These are phyloP conservation scores for Falco berigora DNA, from an alignment of 2,797 vertebrate genomes.

Conservation along the genomic window DNA sequence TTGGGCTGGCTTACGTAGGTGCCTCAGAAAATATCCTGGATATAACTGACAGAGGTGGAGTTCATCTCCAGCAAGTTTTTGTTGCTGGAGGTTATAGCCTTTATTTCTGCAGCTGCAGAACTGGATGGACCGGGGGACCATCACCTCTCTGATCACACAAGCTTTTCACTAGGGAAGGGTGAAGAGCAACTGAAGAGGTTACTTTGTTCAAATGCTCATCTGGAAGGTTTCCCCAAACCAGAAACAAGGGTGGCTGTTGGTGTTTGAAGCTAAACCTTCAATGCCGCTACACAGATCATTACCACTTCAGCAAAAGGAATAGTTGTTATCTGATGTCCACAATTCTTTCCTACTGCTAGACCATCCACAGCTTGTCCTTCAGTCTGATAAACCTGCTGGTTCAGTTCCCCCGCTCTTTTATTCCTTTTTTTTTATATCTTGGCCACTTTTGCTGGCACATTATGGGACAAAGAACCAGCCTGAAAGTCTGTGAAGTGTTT, in stretches of 20 bases:
- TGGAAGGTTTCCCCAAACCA: not conserved
- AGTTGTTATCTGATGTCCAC: not conserved
- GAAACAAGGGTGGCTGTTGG: not conserved
- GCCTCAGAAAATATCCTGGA: not conserved
- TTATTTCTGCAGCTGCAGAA: not conserved
- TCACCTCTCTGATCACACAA: not conserved
- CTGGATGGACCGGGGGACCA: fast-evolving
- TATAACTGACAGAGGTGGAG: not conserved
- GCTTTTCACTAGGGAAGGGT: not conserved
- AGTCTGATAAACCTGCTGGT: not conserved
- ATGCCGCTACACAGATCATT: not conserved
- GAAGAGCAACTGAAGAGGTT: not conserved
- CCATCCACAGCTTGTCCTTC: not conserved
- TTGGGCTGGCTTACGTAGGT: not conserved
- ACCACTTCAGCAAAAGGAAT: not conserved
- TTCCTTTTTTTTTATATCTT: not conserved
- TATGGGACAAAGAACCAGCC: not conserved
- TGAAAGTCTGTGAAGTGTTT: not conserved
- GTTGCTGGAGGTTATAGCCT: not conserved
- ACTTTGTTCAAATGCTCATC: not conserved
- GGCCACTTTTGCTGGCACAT: not conserved
- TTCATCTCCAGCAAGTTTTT: fast-evolving
- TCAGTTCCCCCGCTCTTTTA: not conserved
- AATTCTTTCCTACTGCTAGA: not conserved
- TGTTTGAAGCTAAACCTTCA: not conserved